Base-by-base conservation (phyloP, 35 echinoderm and acorn worm genomes). In the Nesometra sesokonis region DNA sequence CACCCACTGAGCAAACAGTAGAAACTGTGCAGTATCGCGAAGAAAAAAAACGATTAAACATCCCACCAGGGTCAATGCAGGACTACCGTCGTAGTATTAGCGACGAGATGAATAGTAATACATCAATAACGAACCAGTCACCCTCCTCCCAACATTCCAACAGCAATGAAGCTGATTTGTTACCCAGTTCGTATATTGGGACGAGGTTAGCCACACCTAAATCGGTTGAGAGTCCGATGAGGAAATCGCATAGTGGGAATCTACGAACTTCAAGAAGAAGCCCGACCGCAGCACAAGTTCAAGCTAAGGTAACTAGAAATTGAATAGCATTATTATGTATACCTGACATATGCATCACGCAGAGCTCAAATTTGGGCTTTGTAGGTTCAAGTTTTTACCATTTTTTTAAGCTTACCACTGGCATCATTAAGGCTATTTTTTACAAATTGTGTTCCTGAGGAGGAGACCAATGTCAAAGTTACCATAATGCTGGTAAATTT, bases 71-170 rank as follows among this genome's bases (percentile, higher is more conserved):
- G 47, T 38, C 39, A 27, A 46, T 19, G 35, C 88, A 35, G 83
- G 19, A 33, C 57, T 86, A 67, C 21, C 52, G 52, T 9, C 52
- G 52, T 23, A 97, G 94, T 57, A 91, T 93, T 39, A 97, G 91
- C 82, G 94, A 97, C 82, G 94, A 93, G 31, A 79, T 97, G 31
- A 92, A 97, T 78, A 97, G 94, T 87, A 97, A 97, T 88, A 97
- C 87, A 35, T 27, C 87, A 35, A 43, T 77, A 77, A 80, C 85
- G 77, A 35, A 47, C 77, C 78, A 76, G 31, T 76, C 11, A 57
- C 37, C 43, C 76, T 46, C 52, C 81, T 37, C 84, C 34, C 35
- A 35, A 77, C 80, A 82, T 88, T 88, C 87, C 40, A 80, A 82
- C 13, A 82, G 36, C 76, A 35, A 81, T 39, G 17, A 36, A 0